phyloP scores from a whole-genome alignment of 30 jellyfish, hydroid and myxozoan genomes.

The Hydra vulgaris region DNA sequence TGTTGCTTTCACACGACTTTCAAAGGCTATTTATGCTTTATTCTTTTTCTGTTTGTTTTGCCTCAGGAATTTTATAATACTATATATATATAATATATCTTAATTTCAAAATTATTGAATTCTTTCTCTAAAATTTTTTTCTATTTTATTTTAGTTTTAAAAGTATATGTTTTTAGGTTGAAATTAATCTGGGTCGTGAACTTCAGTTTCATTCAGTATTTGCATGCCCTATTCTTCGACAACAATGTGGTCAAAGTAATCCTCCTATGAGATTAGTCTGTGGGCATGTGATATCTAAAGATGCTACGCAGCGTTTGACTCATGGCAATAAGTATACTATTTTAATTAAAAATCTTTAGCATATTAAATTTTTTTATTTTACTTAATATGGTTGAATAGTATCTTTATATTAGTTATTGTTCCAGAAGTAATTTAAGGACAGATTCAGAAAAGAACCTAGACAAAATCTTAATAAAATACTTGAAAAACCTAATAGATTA shows the following conservation, averaged over 20 bases:
- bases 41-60: no score
- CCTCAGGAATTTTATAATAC: no score
- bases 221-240: constrained; percentile 94
- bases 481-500: no score
- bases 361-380: not conserved
- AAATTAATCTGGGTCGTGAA: constrained; percentile 75
- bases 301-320: constrained; percentile 66
- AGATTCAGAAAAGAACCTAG: no score
- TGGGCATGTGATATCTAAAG: constrained; percentile 94
- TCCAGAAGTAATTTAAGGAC: not conserved
- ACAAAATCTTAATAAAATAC: no score
- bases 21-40: no score
- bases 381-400: not conserved
- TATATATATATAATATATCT: no score
- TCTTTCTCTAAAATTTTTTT: no score
- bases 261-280: constrained; percentile 96
- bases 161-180: constrained; percentile 44
- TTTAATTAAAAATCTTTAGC: not conserved
- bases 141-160: not conserved
- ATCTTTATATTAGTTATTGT: not conserved
- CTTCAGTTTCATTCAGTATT: constrained; percentile 76
- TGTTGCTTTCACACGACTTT: no score
- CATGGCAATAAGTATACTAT: constrained; percentile 70
- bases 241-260: constrained; percentile 88
- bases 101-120: no score